Evolutionary conservation across 1,140 invertebrate genomes (phyloP).

Genomic region (Drosophila chauvacae): DNA sequence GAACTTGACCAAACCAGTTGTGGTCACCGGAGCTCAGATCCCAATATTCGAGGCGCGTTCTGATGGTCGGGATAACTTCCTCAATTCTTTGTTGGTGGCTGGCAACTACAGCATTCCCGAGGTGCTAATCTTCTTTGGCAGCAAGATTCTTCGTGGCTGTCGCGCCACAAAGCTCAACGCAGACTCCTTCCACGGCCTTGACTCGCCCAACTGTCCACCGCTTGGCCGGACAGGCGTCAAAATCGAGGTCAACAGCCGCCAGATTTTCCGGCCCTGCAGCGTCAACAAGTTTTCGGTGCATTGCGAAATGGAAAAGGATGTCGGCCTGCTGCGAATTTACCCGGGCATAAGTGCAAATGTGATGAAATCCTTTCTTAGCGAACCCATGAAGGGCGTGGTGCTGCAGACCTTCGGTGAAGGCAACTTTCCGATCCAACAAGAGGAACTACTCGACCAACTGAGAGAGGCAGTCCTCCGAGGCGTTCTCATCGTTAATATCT

Average conservation of each 20-base stretch:
- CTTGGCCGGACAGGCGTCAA: conserved; percentile 92
- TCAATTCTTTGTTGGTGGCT: conserved; percentile 94
- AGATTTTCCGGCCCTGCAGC: conserved; percentile 89
- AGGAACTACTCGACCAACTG: conserved; percentile 91
- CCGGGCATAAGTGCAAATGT: conserved; percentile 94
- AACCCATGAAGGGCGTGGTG: conserved; percentile 94
- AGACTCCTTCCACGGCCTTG: conserved; percentile 94
- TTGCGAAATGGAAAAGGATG: conserved; percentile 90
- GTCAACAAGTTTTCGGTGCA: conserved; percentile 91
- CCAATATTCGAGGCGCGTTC: conserved; percentile 95
- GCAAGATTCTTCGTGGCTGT: conserved; percentile 95
- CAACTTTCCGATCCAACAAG: conserved; percentile 93
- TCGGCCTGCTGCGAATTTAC: conserved; percentile 93
- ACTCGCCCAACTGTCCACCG: conserved; percentile 92
- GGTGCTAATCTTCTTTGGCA: conserved; percentile 95
- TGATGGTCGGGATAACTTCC: conserved; percentile 97
- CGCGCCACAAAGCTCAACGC: conserved; percentile 92
- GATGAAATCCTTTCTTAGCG: conserved; percentile 91
- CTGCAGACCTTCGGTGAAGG: conserved; percentile 96
- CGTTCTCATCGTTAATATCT: conserved; percentile 95
- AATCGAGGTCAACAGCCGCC: conserved; percentile 90
- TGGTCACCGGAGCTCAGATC: conserved; percentile 95
- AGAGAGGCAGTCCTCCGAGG: conserved; percentile 90
- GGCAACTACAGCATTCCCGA: conserved; percentile 96
- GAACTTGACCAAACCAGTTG: conserved; percentile 95